Percentiles rank a stretch among this genome's conserved stretches.
Conservation (phyloP, 1,140 invertebrate genomes). For the Drosophila elegans region DNA sequence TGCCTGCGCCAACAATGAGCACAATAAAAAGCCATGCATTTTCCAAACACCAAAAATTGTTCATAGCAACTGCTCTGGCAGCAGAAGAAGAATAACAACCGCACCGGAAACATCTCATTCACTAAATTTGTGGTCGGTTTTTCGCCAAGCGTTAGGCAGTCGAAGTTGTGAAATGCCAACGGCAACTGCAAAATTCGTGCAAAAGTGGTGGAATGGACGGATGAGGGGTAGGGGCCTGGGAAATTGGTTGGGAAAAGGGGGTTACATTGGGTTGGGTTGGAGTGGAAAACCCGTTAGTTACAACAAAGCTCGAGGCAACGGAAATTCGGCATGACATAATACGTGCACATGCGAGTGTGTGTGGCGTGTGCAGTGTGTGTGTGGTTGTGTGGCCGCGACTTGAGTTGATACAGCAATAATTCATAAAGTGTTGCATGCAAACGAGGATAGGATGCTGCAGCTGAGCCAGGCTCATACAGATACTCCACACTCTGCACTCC, state of each 20-base stretch:
- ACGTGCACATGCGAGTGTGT: conserved; percentile 67
- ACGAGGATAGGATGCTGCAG: conserved; percentile 74
- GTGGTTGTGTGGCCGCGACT: conserved; percentile 66
- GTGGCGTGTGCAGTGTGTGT: conserved; percentile 19
- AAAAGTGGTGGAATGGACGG: no score
- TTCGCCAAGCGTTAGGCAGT: conserved; percentile 76
- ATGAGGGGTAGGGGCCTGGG: conserved; percentile 17
- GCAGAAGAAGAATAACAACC: conserved; percentile 68
- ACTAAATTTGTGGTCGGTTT: conserved; percentile 82
- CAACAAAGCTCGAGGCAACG: conserved; percentile 79
- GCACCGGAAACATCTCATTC: conserved; percentile 83
- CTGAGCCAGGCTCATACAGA: conserved; percentile 60
- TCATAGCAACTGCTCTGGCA: conserved; percentile 25
- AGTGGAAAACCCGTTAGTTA: conserved; percentile 67
- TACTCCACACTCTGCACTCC: not conserved
- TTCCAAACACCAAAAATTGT: conserved; percentile 83
- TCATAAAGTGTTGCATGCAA: conserved; percentile 84
- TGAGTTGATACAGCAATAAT: conserved; percentile 84
- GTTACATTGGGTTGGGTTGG: conserved; percentile 41
- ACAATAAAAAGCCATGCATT: conserved; percentile 83
- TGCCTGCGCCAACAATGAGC: conserved; percentile 69
- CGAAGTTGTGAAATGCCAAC: conserved; percentile 80
- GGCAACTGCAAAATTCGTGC: conserved; percentile 43
- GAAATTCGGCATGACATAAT: conserved; percentile 83
- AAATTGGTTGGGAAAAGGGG: conserved; percentile 30